Evolutionary conservation across 1,140 invertebrate species (phyloP).

Genomic region (Penaeus indicus): DNA sequence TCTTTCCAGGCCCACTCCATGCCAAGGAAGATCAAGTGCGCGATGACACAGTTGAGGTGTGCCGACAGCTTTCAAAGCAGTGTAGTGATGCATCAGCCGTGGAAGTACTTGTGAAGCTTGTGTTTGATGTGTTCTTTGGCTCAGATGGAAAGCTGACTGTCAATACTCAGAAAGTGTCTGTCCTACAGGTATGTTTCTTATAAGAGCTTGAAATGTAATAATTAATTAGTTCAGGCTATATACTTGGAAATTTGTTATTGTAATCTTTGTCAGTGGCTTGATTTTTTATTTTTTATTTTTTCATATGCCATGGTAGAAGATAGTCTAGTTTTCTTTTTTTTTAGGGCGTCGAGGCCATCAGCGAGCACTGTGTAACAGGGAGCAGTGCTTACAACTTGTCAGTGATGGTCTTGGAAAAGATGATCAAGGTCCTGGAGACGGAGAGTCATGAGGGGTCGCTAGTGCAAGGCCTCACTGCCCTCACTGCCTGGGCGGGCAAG

Average conservation of each 20-base stretch:
- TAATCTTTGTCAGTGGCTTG: neutral
- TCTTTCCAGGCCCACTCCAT: slow-evolving; percentile 77
- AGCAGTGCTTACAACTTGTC: slow-evolving; percentile 76
- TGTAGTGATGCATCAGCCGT: slow-evolving; percentile 80
- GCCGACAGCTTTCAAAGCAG: slow-evolving; percentile 79
- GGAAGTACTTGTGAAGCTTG: slow-evolving; percentile 78
- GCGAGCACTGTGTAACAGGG: slow-evolving; percentile 79
- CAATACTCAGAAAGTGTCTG: slow-evolving; percentile 87
- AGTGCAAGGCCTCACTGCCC: slow-evolving; percentile 83
- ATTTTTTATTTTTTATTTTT: too few relatives aligned
- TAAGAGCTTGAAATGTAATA: neutral
- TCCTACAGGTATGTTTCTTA: slow-evolving; percentile 78
- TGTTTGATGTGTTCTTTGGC: slow-evolving; percentile 89
- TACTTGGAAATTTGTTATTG: neutral
- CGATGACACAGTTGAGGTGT: slow-evolving; percentile 79
- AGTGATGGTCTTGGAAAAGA: slow-evolving; percentile 77
- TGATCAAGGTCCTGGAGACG: slow-evolving; percentile 84
- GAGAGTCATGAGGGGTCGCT: slow-evolving; percentile 95
- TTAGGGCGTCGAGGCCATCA: slow-evolving; percentile 84
- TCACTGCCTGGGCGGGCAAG: slow-evolving; percentile 83
- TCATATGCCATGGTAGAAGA: neutral
- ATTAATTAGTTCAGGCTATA: neutral
- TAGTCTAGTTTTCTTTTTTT: slow-evolving; percentile 66
- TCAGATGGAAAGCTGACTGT: slow-evolving; percentile 93
- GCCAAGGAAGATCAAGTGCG: slow-evolving; percentile 86